Evolutionary conservation across 2,888 invertebrate species (phyloP).

Genomic region (Lysandra coridon): DNA sequence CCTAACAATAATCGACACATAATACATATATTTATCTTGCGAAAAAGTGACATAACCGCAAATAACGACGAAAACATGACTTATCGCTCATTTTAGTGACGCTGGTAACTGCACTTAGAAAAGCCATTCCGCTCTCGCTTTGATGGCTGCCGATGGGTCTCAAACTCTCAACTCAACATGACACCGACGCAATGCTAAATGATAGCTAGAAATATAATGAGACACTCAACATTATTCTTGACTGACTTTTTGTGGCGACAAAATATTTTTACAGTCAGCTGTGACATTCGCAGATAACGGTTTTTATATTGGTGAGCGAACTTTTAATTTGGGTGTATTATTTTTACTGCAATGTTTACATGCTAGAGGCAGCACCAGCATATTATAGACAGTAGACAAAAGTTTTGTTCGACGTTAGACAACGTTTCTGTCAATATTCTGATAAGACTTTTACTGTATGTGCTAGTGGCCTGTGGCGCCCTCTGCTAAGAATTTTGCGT

Average conservation of each 20-base stretch:
- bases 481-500: no score
- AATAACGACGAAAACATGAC: conserved; percentile 1
- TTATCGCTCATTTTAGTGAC: neutral
- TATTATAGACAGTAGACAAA: no score
- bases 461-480: no score
- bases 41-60: neutral
- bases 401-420: no score
- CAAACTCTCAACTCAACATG: neutral
- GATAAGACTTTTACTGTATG: no score
- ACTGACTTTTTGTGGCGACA: neutral
- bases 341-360: no score
- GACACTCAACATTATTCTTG: neutral
- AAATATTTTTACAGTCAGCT: no score
- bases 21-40: neutral
- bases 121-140: conserved; percentile 14
- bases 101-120: conserved; percentile 8
- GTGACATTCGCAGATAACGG: no score
- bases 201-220: neutral
- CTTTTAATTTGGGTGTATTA: no score
- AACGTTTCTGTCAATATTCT: no score
- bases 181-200: neutral
- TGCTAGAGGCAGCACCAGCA: no score
- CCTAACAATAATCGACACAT: neutral
- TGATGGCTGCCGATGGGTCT: conserved; percentile 2
- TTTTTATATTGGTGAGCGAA: no score